Percentiles rank a stretch among this genome's conserved stretches.
Evolutionary conservation across 2,113 vertebrate species (phyloP).

Genomic region (Ammodytes marinus): DNA sequence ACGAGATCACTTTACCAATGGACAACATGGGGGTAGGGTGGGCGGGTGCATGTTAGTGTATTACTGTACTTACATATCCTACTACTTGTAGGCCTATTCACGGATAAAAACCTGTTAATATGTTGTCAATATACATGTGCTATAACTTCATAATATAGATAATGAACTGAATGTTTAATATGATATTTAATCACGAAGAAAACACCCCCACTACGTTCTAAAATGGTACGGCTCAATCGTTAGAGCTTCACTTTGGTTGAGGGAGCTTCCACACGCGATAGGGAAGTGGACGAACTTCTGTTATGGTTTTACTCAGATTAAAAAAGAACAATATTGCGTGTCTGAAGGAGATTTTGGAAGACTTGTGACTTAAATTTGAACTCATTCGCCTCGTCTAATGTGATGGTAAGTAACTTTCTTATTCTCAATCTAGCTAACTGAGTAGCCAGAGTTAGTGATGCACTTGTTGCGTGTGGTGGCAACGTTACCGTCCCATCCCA

Average conservation of each 20-base stretch:
- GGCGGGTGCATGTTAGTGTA: background rate
- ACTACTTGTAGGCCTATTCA: accelerated
- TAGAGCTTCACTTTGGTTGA: background rate
- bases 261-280: constrained; percentile 30
- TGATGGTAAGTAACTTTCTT: constrained; percentile 49
- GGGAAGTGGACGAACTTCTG: background rate
- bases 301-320: background rate
- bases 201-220: constrained; percentile 11
- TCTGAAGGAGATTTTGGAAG: background rate
- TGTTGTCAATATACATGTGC: accelerated
- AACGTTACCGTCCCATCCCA: background rate
- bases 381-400: background rate
- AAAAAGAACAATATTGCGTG: background rate
- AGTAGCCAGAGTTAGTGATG: constrained; percentile 6
- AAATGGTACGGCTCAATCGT: constrained; percentile 64
- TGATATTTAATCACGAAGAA: background rate
- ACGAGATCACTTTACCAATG: background rate
- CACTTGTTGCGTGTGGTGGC: constrained; percentile 68
- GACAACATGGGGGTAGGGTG: background rate
- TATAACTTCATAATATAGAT: background rate
- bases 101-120: accelerated
- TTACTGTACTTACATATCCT: background rate
- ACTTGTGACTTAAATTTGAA: background rate
- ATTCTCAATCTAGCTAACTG: background rate
- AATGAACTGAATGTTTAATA: accelerated